Conservation (phyloP, 2,888 invertebrate genomes). For the Calephelis perditalis region DNA sequence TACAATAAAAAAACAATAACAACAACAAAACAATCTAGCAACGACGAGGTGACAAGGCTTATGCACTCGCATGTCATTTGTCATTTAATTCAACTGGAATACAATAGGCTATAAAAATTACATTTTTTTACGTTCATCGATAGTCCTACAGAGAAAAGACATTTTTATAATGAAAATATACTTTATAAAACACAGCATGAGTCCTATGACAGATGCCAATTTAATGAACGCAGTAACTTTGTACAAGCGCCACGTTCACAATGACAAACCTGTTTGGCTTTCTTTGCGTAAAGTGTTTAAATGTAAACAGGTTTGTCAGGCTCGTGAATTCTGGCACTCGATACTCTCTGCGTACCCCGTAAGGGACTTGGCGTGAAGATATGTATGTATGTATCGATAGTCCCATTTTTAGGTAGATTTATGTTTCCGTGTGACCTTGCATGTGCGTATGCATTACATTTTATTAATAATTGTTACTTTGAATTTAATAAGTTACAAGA, state of each 20-base stretch:
- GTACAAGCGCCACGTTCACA: slow-evolving; percentile 2
- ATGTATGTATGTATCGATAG: too few relatives aligned
- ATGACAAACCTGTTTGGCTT: too few relatives aligned
- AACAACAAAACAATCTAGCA: not conserved
- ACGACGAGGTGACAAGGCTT: slow-evolving; percentile 1
- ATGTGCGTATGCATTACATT: not conserved
- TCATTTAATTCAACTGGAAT: not conserved
- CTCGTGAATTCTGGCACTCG: too few relatives aligned
- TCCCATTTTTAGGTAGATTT: not conserved
- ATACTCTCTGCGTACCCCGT: too few relatives aligned
- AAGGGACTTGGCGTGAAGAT: too few relatives aligned
- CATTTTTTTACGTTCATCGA: not conserved
- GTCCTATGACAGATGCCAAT: not conserved
- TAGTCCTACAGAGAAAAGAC: too few relatives aligned
- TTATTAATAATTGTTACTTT: slow-evolving; percentile 3
- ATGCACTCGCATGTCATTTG: not conserved
- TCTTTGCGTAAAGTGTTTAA: too few relatives aligned
- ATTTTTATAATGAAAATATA: too few relatives aligned
- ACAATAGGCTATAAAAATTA: not conserved
- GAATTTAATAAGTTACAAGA: slow-evolving; percentile 1
- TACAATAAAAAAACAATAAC: not conserved
- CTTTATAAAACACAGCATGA: too few relatives aligned
- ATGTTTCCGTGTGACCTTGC: not conserved
- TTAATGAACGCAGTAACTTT: slow-evolving; percentile 4
- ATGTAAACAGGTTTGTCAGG: too few relatives aligned